Conservation (phyloP, 2,797 vertebrate genomes). For the Sandelia bainsii region DNA sequence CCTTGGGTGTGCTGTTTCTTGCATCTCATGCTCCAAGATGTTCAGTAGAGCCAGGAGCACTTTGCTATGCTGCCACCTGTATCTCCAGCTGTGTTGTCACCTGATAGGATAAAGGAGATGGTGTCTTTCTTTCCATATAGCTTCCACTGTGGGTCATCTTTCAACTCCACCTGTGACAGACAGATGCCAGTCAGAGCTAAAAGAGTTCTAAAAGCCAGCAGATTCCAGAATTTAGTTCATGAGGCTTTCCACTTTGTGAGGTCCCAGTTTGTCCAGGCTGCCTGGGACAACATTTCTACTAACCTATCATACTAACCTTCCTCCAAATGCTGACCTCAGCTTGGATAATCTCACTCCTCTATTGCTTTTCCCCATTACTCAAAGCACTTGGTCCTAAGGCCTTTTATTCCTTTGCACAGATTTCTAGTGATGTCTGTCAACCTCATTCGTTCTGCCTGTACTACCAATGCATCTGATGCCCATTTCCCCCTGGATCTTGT, state of each 20-base stretch:
- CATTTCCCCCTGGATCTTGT: no score
- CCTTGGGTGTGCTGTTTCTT: no score
- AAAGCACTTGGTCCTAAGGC: no score
- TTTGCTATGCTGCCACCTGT: background rate
- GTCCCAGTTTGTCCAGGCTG: background rate
- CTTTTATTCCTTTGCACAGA: no score
- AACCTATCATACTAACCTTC: no score
- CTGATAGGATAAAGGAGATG: background rate
- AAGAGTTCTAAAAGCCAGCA: background rate
- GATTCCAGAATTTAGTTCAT: background rate
- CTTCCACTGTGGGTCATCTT: background rate
- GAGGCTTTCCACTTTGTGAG: background rate
- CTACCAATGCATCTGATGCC: no score
- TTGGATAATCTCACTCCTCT: no score
- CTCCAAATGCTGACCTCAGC: no score
- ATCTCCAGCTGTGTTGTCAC: background rate
- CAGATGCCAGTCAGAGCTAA: background rate
- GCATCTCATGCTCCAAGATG: background rate
- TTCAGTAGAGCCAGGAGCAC: background rate
- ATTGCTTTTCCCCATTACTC: no score
- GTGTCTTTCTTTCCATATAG: background rate
- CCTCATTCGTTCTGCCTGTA: no score
- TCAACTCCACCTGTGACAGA: background rate
- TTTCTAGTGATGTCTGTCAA: no score
- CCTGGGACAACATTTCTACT: background rate